Conservation (phyloP, 2,113 vertebrate genomes). For the Australoheros scitulus region DNA sequence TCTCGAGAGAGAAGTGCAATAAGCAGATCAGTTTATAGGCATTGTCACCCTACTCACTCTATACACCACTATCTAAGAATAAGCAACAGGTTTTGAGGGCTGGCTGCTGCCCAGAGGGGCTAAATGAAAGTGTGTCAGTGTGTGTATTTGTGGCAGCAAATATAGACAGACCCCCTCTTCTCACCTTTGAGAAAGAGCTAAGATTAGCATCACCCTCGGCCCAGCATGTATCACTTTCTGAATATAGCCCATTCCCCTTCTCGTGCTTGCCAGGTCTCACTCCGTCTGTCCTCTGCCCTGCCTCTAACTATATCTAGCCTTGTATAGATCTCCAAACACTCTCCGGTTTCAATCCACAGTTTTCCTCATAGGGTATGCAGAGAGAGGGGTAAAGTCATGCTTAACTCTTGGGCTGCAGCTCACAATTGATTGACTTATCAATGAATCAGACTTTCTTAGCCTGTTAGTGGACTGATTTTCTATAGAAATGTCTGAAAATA, state of each 20-base stretch:
- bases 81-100: constrained; percentile 47
- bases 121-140: constrained; percentile 74
- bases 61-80: constrained; percentile 62
- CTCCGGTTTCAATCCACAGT: constrained; percentile 60
- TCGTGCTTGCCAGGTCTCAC: constrained; percentile 59
- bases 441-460: not conserved
- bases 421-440: not conserved
- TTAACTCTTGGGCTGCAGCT: not conserved
- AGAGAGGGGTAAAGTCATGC: constrained; percentile 13
- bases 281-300: constrained; percentile 63
- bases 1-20: constrained; percentile 39
- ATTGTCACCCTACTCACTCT: constrained; percentile 49
- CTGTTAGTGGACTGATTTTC: not conserved
- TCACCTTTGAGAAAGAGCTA: constrained; percentile 77
- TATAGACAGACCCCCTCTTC: constrained; percentile 74
- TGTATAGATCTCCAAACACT: constrained; percentile 56
- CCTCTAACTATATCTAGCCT: constrained; percentile 66
- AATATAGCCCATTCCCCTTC: constrained; percentile 64
- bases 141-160: constrained; percentile 80
- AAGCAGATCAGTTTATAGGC: constrained; percentile 50
- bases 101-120: constrained; percentile 60
- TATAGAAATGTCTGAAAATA: not conserved
- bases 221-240: constrained; percentile 69
- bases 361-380: constrained; percentile 55
- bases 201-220: constrained; percentile 77